Base-by-base conservation (phyloP, 2,888 invertebrate genomes). In the Nomada lathburiana region DNA sequence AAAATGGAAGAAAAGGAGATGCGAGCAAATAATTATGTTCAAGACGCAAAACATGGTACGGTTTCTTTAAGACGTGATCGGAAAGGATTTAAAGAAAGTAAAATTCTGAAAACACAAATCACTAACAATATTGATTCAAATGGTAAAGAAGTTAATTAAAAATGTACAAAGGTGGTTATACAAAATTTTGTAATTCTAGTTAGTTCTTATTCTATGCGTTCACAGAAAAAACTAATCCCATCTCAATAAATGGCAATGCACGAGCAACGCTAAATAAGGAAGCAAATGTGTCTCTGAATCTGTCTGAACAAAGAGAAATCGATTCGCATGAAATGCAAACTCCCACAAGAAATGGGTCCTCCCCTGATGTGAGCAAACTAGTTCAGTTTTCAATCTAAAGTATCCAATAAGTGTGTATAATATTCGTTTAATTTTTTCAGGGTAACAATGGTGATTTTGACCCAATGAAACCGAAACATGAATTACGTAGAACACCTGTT, bases 391-490 rank as follows among this genome's bases (percentile, higher is more conserved):
- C 10, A 18, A 47, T n/a, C 0, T 7, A 18, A 10, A 42, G 2
- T 29, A 63, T 13, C 26, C n/a, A 3, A 44, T 3, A 2, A 11
- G 42, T 13, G 20, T 52, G 65, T 29, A 29, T 2, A 57, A 26
- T 29, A 50, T 18, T 36, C 9, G 23, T 55, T 13, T 67, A 63
- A 47, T 72, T 62, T 44, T 2, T 72, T 26, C 23, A 64, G 75
- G 52, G 65, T 11, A 16, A 0, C 3, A 42, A 5, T 13, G n/a
- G 2, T 5, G 59, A 10, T 11, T 83, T 87, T 69, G 76, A 92
- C 77, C 92, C 92, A 9, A 92, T 91, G 90, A 87, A 88, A 60
- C 92, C 92, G 0, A 90, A 85, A 42, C 80, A 77, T 23, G 87
- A 92, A 55, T 44, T 92, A 29, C 73, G 81, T 36, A 87, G 91